Percentiles rank a stretch among this genome's conserved stretches.
Conservation (phyloP, 2,797 vertebrate species). For the Acanthornis magna region DNA sequence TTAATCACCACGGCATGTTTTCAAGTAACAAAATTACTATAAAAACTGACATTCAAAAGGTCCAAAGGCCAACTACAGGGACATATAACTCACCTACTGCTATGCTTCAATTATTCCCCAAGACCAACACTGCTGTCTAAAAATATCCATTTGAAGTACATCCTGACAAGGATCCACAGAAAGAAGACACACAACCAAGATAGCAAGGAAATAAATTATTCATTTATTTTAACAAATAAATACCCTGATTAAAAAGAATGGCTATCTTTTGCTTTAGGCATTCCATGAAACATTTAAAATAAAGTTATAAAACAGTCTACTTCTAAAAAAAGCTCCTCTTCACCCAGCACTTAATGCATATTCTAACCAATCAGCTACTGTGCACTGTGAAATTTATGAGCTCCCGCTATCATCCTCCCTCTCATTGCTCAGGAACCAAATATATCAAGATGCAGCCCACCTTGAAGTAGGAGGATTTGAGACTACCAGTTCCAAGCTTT, state of each 20-base stretch:
- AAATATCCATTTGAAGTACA: slow-evolving; percentile 69
- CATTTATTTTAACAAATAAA: slow-evolving; percentile 57
- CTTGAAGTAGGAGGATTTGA: neutral
- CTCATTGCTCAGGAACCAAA: neutral
- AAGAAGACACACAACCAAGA: slow-evolving; percentile 65
- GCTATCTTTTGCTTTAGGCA: slow-evolving; percentile 42
- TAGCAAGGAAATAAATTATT: slow-evolving; percentile 66
- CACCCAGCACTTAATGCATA: neutral
- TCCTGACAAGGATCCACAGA: slow-evolving; percentile 66
- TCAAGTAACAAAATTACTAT: slow-evolving; percentile 47
- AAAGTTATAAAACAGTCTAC: slow-evolving; percentile 16
- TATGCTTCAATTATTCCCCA: slow-evolving; percentile 68
- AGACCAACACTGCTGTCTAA: slow-evolving; percentile 66
- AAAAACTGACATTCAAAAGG: slow-evolving; percentile 61
- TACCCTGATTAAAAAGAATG: slow-evolving; percentile 36
- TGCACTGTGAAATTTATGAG: neutral
- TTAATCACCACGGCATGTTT: slow-evolving; percentile 55
- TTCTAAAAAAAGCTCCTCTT: slow-evolving; percentile 20
- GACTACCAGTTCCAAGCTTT: neutral
- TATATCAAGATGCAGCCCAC: neutral
- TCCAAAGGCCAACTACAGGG: slow-evolving; percentile 64
- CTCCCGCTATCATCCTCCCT: neutral
- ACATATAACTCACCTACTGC: slow-evolving; percentile 63
- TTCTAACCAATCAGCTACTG: neutral
- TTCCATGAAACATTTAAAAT: slow-evolving; percentile 43